Percentiles rank a stretch among this genome's conserved stretches.
Evolutionary conservation across 2,113 vertebrate genomes (phyloP).

Genomic region (Malurus elegans): DNA sequence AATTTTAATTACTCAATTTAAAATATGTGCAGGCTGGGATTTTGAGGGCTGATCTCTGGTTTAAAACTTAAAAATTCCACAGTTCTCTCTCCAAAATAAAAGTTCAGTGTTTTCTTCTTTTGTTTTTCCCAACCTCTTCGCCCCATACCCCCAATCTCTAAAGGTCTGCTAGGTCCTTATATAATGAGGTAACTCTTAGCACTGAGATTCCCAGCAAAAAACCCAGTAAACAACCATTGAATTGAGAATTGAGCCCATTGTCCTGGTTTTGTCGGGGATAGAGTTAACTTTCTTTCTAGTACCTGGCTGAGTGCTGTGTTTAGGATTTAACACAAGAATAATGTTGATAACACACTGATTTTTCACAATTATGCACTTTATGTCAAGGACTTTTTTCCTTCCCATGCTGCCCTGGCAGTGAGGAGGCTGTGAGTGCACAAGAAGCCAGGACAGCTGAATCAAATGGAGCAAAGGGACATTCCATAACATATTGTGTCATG

Average conservation of each 20-base stretch:
- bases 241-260: background rate
- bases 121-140: rapidly evolving
- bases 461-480: background rate
- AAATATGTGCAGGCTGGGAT: background rate
- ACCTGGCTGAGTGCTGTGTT: background rate
- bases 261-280: background rate
- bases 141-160: rapidly evolving
- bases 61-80: background rate
- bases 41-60: background rate
- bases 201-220: background rate
- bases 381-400: background rate
- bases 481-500: background rate
- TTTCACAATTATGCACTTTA: background rate
- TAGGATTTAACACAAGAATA: background rate
- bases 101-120: background rate
- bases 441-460: background rate
- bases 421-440: background rate
- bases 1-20: background rate
- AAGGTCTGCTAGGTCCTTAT: background rate
- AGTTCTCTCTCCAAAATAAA: background rate
- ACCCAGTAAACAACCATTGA: rapidly evolving
- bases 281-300: background rate
- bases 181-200: background rate
- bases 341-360: background rate
- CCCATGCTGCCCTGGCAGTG: background rate